phyloP scores from a whole-genome alignment of 2,888 invertebrate genomes.

The Parnassius glacialis region DNA sequence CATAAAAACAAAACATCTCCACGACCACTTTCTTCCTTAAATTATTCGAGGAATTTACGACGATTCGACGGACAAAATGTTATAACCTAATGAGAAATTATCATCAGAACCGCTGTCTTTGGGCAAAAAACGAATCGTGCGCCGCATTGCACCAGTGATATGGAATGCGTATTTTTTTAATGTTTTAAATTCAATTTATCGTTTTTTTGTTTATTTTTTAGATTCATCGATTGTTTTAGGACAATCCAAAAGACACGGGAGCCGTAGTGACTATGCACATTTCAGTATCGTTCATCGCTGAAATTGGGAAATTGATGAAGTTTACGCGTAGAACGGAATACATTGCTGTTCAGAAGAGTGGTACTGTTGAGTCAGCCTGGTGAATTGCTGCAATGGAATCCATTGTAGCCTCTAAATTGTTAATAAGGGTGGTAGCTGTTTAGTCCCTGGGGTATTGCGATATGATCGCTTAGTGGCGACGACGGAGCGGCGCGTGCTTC shows the following conservation, averaged over 20 bases:
- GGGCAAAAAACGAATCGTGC: slow-evolving; percentile 70
- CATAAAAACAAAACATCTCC: slow-evolving; percentile 79
- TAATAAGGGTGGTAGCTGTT: slow-evolving; percentile 44
- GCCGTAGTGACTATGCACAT: slow-evolving; percentile 68
- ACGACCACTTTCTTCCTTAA: slow-evolving; percentile 78
- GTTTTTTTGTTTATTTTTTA: slow-evolving; percentile 51
- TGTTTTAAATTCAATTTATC: slow-evolving; percentile 64
- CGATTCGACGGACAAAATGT: slow-evolving; percentile 75
- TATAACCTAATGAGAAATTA: slow-evolving; percentile 81
- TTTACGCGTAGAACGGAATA: slow-evolving; percentile 40
- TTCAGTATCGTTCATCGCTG: slow-evolving; percentile 40
- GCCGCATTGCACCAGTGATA: slow-evolving; percentile 46
- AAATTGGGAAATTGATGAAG: slow-evolving; percentile 40
- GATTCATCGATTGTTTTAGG: slow-evolving; percentile 67
- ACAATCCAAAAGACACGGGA: slow-evolving; percentile 54
- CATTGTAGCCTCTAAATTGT: slow-evolving; percentile 33
- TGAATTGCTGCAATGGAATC: slow-evolving; percentile 50
- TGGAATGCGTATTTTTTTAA: slow-evolving; percentile 63
- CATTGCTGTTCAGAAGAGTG: slow-evolving; percentile 44
- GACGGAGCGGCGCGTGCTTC: slow-evolving; percentile 74
- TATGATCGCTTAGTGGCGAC: slow-evolving; percentile 63
- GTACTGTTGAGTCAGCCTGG: slow-evolving; percentile 40
- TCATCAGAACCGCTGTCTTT: slow-evolving; percentile 66
- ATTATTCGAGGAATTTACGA: slow-evolving; percentile 80
- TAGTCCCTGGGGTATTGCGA: slow-evolving; percentile 68